Base-by-base conservation (phyloP, 1,140 invertebrate species). In the Vanessa tameamea region DNA sequence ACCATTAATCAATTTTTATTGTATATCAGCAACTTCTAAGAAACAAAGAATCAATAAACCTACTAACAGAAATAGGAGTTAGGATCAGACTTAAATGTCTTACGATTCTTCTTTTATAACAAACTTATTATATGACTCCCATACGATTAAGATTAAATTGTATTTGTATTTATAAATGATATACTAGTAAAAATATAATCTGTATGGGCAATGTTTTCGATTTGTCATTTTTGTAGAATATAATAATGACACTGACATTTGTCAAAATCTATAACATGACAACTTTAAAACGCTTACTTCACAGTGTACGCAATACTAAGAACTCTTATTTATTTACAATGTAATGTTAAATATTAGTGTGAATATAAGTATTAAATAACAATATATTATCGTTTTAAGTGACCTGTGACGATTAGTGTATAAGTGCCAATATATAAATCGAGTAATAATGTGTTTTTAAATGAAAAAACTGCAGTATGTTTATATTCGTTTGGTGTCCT, bases 401-500 rank as follows among this genome's bases (percentile, higher is more conserved):
- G 43, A 48, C 1, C n/a, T 20, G 47, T 20, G 5, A 37, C 16
- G 14, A 43, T 16, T 57, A 23, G n/a, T 47, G 47, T 5, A 13
- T 13, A 8, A 47, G 15, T 11, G 47, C 2, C 47, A 47, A 16
- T 16, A 48, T 64, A 50, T n/a, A 61, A 23, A 37, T 37, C 8
- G 53, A 23, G 53, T 59, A 15, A 15, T 47, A 20, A 48, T 53
- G 53, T 59, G 67, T 59, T 71, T 26, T 31, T 64, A 51, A 71
- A 72, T 64, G 64, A 43, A 12, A n/a, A 53, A 47, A 71, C 69
- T 70, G 66, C 67, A 51, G 47, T 76, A 78, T 83, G 80, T 83
- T 81, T 82, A 82, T 81, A 47, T 69, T 69, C 73, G 71, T 68
- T 78, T 68, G 65, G 76, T 78, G 72, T 72, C 70, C 76, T 85